Evolutionary conservation across 2,113 vertebrate species (phyloP).

Genomic region (Nothobranchius kuhntae): DNA sequence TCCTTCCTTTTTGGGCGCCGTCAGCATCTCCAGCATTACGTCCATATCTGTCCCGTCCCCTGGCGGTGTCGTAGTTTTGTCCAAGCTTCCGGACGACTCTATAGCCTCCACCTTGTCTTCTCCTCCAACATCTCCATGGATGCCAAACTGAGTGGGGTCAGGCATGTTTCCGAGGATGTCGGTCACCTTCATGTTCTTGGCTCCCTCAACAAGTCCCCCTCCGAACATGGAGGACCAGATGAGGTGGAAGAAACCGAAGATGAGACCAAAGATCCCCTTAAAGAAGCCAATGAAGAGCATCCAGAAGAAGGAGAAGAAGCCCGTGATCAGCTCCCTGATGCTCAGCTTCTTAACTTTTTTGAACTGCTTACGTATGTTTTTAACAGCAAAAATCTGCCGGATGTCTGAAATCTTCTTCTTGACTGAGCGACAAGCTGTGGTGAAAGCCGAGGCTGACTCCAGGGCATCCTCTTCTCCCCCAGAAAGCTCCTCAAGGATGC

Average conservation of each 20-base stretch:
- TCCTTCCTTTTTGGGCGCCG: constrained; percentile 85
- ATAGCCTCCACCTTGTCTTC: constrained; percentile 85
- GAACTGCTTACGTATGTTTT: constrained; percentile 85
- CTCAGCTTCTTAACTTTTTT: constrained; percentile 91
- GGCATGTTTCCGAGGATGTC: constrained; percentile 98
- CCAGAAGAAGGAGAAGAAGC: constrained; percentile 94
- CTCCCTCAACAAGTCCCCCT: constrained; percentile 94
- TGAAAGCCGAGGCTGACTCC: constrained; percentile 89
- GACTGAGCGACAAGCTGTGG: constrained; percentile 81
- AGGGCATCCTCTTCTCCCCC: constrained; percentile 79
- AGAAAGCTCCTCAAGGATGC: constrained; percentile 76
- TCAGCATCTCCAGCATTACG: constrained; percentile 86
- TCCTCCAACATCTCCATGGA: constrained; percentile 89
- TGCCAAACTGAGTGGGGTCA: constrained; percentile 96
- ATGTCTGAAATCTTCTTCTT: constrained; percentile 80
- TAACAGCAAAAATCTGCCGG: constrained; percentile 83
- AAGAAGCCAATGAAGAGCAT: constrained; percentile 88
- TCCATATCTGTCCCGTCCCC: constrained; percentile 85
- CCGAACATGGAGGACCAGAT: constrained; percentile 97
- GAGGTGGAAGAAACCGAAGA: constrained; percentile 92
- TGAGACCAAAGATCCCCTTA: constrained; percentile 83
- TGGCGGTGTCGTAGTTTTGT: constrained; percentile 78
- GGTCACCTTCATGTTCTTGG: constrained; percentile 98
- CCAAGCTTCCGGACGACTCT: constrained; percentile 78
- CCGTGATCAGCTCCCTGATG: constrained; percentile 87